Evolutionary conservation across 2,797 vertebrate genomes (phyloP).

Genomic region (Lepidocolaptes lacrymiger): DNA sequence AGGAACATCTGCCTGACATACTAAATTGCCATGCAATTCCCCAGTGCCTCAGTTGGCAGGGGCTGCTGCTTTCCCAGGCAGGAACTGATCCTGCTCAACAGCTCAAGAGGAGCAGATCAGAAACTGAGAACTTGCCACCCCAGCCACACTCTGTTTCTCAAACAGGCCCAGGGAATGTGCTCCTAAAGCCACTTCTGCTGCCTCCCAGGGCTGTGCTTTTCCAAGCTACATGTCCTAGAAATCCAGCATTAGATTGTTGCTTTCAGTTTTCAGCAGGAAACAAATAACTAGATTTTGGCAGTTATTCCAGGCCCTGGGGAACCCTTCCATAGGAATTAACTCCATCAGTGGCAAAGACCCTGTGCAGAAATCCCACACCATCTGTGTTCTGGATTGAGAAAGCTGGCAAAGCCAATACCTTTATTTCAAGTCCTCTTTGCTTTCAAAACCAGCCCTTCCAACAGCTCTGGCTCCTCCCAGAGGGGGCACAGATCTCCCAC

Average conservation of each 20-base stretch:
- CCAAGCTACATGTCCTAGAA: not conserved
- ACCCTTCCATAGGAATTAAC: not conserved
- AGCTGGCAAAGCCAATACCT: not conserved
- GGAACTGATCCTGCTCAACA: not conserved
- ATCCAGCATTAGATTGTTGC: not conserved
- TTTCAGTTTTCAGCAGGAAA: conserved; percentile 14
- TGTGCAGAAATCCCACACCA: not conserved
- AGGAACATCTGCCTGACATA: conserved; percentile 33
- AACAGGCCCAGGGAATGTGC: not conserved
- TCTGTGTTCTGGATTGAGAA: not conserved
- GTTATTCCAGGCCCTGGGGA: not conserved
- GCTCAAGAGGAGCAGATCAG: not conserved
- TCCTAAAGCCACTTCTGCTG: not conserved
- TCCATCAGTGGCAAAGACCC: not conserved
- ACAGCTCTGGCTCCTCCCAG: not conserved
- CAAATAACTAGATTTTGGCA: not conserved
- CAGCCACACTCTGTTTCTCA: not conserved
- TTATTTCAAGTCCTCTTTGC: not conserved
- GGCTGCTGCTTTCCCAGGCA: not conserved
- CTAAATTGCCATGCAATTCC: not conserved
- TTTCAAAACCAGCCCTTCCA: not conserved
- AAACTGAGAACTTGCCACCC: not conserved
- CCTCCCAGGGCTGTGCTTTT: not conserved
- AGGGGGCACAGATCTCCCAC: not conserved
- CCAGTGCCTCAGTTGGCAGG: not conserved